Evolutionary conservation across 2,888 invertebrate species (phyloP), one percentile per base, ranked within the genome.

Genomic region (Xestia rhomboidea): DNA sequence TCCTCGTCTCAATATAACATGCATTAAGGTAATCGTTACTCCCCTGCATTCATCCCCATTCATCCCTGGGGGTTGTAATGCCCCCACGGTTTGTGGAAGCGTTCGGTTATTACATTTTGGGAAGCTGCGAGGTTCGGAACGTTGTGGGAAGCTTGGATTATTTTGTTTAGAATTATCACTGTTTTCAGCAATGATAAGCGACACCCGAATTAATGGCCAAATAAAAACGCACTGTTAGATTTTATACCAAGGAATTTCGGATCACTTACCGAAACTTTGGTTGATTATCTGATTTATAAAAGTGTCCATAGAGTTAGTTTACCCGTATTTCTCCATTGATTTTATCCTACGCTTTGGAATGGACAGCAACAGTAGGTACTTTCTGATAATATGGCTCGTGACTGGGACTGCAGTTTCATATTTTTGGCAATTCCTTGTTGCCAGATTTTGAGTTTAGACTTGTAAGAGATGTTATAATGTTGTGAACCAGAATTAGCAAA

Each of bases 1-100:
- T 77, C 76, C 66, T 41, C 44, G 73, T 84, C 83, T 86, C 91
- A 89, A 93, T 93, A 90, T 89, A 89, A 92, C 91, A 88, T 90
- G 90, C 92, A 92, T 93, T 93, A 93, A 88, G 89, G 89, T 92
- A 93, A 93, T 93, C 92, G 78, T 44, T 73, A 83, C 69, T 67
- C 90, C 89, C 85, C 77, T 51, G 41, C 76, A 72, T 79, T 70
- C 77, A 76, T 81, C 84, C 83, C 51, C 54, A 7, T 66, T 34
- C 77, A 77, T 51, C 69, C 76, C 69, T 49, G 4, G 71, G 68
- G 79, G 84, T 81, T 80, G 77, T 80, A 63, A 81, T 81, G 81
- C 85, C 87, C 85, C 78, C 67, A 68, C 44, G 69, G 60, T 79
- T 79, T 70, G 63, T 73, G 81, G 67, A 79, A 79, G 64, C 82